A percentile compares a stretch with the other conserved stretches of the same genome.
Conservation (phyloP, 2,797 vertebrate genomes). For the Hirundo rustica region DNA sequence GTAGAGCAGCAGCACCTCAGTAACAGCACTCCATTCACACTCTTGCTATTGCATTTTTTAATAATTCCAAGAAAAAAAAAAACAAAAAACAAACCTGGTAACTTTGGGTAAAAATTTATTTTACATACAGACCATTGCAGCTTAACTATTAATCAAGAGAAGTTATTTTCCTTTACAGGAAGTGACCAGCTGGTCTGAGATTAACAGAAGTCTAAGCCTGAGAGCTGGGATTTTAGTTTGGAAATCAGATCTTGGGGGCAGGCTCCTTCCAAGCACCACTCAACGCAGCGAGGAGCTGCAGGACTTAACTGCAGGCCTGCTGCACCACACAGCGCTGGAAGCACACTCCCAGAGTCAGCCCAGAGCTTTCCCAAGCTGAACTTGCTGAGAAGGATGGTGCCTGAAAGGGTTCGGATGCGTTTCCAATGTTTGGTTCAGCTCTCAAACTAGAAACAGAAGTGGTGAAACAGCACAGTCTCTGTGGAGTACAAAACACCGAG, state of each 20-base stretch:
- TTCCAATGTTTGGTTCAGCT: slow-evolving; percentile 69
- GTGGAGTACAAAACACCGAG: slow-evolving; percentile 79
- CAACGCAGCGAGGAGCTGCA: not conserved
- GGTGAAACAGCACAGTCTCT: slow-evolving; percentile 68
- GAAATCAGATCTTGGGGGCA: slow-evolving; percentile 28
- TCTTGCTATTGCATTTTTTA: not conserved
- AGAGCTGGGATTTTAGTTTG: slow-evolving; percentile 57
- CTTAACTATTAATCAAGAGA: slow-evolving; percentile 66
- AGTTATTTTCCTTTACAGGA: slow-evolving; percentile 31
- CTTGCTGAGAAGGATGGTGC: not conserved
- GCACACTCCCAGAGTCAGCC: not conserved
- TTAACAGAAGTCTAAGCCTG: slow-evolving; percentile 48
- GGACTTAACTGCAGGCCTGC: not conserved
- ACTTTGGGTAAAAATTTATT: slow-evolving; percentile 80
- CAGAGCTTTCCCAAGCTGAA: not conserved
- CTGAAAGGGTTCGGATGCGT: slow-evolving; percentile 23
- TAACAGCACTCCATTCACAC: not conserved
- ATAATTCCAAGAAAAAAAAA: not conserved
- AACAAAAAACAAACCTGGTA: fast-evolving
- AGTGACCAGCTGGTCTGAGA: slow-evolving; percentile 34
- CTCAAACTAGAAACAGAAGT: slow-evolving; percentile 63
- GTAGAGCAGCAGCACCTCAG: not conserved
- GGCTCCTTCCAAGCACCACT: slow-evolving; percentile 14
- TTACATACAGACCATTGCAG: slow-evolving; percentile 74
- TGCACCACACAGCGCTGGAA: slow-evolving; percentile 1